Evolutionary conservation across 1,140 invertebrate genomes (phyloP).

Genomic region (Panulirus ornatus): DNA sequence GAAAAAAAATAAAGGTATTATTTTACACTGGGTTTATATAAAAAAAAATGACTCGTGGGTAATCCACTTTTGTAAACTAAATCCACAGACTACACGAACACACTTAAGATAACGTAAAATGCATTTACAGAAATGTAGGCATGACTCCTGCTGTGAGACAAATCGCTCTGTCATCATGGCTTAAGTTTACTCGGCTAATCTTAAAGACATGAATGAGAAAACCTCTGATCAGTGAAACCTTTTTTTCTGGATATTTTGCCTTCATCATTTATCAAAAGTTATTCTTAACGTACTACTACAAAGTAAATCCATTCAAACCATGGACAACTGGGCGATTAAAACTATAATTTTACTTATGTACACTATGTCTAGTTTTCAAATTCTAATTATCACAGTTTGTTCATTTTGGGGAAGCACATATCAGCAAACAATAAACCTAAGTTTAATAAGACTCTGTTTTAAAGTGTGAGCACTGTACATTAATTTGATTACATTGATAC

Average conservation of each 20-base stretch:
- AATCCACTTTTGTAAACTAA: conserved; percentile 41
- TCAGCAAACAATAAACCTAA: neutral
- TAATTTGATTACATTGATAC: neutral
- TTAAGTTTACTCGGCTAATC: neutral
- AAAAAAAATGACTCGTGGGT: neutral
- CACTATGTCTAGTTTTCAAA: conserved; percentile 9
- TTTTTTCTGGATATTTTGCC: neutral
- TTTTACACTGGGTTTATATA: neutral
- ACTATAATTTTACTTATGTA: neutral
- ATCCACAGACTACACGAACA: conserved; percentile 28
- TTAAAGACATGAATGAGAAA: neutral
- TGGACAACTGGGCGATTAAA: neutral
- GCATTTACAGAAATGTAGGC: conserved; percentile 34
- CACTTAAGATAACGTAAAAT: conserved; percentile 30
- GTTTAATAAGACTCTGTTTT: neutral
- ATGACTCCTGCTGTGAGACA: neutral
- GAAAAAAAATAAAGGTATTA: no score
- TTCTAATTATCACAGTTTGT: conserved; percentile 60
- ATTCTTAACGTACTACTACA: neutral
- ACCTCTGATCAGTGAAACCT: no score
- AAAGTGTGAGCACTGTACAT: neutral
- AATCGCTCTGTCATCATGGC: neutral
- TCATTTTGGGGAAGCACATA: conserved; percentile 48
- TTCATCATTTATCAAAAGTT: neutral
- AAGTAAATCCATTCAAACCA: neutral